These are phyloP conservation scores for Amphiprion ocellaris DNA, from an alignment of 2,113 vertebrate genomes.

Conservation along the genomic window DNA sequence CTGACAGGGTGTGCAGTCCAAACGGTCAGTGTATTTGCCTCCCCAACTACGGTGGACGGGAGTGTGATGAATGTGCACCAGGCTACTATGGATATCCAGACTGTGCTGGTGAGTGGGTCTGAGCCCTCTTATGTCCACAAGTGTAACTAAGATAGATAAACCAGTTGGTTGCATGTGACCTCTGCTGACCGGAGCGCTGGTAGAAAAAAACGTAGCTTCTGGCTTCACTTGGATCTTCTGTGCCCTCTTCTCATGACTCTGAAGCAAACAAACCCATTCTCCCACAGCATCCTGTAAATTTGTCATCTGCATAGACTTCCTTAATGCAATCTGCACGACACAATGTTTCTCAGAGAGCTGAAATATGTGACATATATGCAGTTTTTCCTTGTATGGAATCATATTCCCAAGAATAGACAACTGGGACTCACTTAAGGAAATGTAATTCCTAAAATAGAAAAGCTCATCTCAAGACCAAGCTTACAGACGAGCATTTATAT, in stretches of 20 bases:
- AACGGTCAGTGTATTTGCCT: constrained; percentile 82
- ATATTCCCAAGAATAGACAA: constrained; percentile 38
- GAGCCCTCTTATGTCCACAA: neutral
- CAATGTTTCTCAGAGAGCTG: constrained; percentile 34
- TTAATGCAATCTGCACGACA: constrained; percentile 13
- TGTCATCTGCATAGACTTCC: constrained; percentile 36
- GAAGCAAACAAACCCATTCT: constrained; percentile 38
- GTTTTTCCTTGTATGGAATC: constrained; percentile 50
- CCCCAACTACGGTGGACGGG: constrained; percentile 73
- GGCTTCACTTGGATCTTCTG: constrained; percentile 29
- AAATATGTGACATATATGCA: constrained; percentile 44
- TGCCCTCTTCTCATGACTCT: constrained; percentile 68
- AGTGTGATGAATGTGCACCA: constrained; percentile 80
- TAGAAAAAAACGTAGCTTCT: constrained; percentile 41
- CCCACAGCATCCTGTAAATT: constrained; percentile 50
- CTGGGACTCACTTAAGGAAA: constrained; percentile 46
- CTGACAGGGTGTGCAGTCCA: constrained; percentile 67
- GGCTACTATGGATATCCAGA: constrained; percentile 85
- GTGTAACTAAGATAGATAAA: constrained; percentile 19
- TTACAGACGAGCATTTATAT: neutral
- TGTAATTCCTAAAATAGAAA: constrained; percentile 12
- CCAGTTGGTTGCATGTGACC: constrained; percentile 12
- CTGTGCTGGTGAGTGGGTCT: constrained; percentile 82
- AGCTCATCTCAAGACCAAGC: neutral
- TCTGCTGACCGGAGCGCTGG: neutral